phyloP scores from a whole-genome alignment of 23 tunicate species.

The Ascidia mentula region DNA sequence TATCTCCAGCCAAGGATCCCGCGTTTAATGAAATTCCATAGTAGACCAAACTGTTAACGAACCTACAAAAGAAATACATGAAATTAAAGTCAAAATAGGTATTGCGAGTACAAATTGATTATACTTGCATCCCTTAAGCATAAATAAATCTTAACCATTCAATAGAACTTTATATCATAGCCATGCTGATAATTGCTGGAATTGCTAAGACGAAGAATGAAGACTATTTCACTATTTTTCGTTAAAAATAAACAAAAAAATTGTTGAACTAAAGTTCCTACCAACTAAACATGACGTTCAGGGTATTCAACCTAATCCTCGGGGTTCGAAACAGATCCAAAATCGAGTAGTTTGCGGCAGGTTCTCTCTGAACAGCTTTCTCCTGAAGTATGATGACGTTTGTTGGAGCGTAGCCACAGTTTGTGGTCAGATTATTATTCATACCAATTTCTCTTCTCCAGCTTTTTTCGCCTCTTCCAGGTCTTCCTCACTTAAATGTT shows the following conservation, averaged over 20 bases:
- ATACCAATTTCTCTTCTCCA: slow-evolving; percentile 4
- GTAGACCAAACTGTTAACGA: slow-evolving; percentile 34
- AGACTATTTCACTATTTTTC: too few species aligned
- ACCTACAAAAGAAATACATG: neutral
- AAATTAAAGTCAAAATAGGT: too few species aligned
- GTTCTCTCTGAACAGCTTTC: neutral
- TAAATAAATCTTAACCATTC: too few species aligned
- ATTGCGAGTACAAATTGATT: too few species aligned
- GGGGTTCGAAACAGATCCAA: neutral
- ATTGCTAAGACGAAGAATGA: too few species aligned
- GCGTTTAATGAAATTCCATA: slow-evolving; percentile 40
- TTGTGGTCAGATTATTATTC: neutral
- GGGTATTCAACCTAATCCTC: slow-evolving; percentile 10
- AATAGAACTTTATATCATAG: too few species aligned
- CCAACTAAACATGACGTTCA: slow-evolving; percentile 65
- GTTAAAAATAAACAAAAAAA: too few species aligned
- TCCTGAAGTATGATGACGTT: neutral
- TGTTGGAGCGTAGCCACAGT: neutral
- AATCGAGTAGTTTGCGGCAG: neutral
- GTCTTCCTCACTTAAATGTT: slow-evolving; percentile 11
- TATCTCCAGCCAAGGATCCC: slow-evolving; percentile 27
- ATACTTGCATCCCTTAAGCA: too few species aligned
- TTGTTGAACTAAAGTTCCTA: too few species aligned
- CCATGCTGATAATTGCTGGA: too few species aligned
- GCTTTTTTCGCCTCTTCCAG: slow-evolving; percentile 35